Base-by-base conservation (phyloP, 2,888 invertebrate species). In the Gymnosoma rotundatum region DNA sequence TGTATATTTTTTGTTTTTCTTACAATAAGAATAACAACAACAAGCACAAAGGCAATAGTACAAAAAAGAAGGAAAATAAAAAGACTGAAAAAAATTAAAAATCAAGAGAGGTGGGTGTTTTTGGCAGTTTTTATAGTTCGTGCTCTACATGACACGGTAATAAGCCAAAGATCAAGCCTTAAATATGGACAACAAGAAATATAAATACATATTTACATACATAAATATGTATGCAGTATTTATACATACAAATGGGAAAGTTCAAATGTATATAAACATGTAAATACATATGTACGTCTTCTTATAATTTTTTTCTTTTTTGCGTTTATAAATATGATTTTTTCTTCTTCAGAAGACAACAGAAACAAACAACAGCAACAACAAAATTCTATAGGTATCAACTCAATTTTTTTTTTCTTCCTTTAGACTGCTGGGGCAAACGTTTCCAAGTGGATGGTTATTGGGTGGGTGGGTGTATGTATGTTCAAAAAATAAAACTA, bases 141-240 rank as follows among this genome's bases (percentile, higher is more conserved):
- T 88, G 88, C 89, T 88, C 87, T 88, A 88, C 88, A 88, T 89
- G 89, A 89, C 89, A 89, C 88, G 89, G 88, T 89, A 90, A 90
- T 90, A 90, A 89, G 90, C 88, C 88, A 90, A 89, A 90, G 90
- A 90, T 90, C 88, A 89, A 89, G 89, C 80, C 86, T 88, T 84
- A 78, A 84, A 81, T 84, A 89, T 87, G 87, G 88, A 88, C 88
- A 88, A 85, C 63, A 78, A 58, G 14, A 73, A 52, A 36, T 25
- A 50, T 16, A 7, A 18, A 45, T 32, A 14, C 18, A 54, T 21
- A n/a, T 16, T 38, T 36, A 56, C 5, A 38, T 10, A 38, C 6
- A 58, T 32, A 50, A 14, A 60, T 16, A 52, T n/a, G 16, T 25
- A 32, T 5, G 16, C 36, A 48, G 25, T 32, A 32, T 32, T 32